phyloP scores from a whole-genome alignment of 2,888 invertebrate genomes.

The Odontocerum albicorne region DNA sequence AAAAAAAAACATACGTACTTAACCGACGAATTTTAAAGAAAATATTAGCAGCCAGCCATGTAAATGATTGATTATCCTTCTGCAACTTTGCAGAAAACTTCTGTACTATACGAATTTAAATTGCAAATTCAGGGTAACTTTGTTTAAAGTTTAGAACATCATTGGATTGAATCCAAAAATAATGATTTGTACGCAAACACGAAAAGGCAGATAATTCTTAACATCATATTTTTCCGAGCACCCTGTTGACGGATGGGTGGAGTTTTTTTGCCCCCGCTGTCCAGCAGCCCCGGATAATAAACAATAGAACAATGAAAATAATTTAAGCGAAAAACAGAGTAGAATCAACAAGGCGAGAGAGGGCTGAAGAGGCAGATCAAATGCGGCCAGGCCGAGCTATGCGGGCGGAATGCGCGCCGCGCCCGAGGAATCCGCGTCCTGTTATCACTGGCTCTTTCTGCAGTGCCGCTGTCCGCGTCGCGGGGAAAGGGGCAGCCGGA shows the following conservation, averaged over 20 bases:
- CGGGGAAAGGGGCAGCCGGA: slow-evolving; percentile 6
- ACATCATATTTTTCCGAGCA: background rate
- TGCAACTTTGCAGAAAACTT: too few relatives aligned
- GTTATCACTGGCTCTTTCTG: slow-evolving; percentile 16
- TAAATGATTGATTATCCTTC: too few relatives aligned
- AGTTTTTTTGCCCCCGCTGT: slow-evolving; percentile 14
- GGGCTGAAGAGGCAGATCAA: slow-evolving; percentile 41
- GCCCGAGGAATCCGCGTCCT: slow-evolving; percentile 57
- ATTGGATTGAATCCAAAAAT: too few relatives aligned
- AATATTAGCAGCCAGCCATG: too few relatives aligned
- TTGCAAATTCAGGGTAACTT: too few relatives aligned
- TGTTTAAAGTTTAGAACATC: too few relatives aligned
- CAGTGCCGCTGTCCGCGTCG: slow-evolving; percentile 6
- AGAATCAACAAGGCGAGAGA: slow-evolving; percentile 34
- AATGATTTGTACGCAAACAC: too few relatives aligned
- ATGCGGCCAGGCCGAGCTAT: slow-evolving; percentile 31
- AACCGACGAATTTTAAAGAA: too few relatives aligned
- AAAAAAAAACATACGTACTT: too few relatives aligned
- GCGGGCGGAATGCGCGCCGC: slow-evolving; percentile 52
- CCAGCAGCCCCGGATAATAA: slow-evolving; percentile 25
- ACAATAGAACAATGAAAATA: slow-evolving; percentile 38
- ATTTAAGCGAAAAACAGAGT: slow-evolving; percentile 35
- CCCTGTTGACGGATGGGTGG: background rate
- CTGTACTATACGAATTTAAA: too few relatives aligned
- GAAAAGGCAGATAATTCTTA: too few relatives aligned